phyloP scores from a whole-genome alignment of 2,113 vertebrate genomes.

The Megaceryle maxima region DNA sequence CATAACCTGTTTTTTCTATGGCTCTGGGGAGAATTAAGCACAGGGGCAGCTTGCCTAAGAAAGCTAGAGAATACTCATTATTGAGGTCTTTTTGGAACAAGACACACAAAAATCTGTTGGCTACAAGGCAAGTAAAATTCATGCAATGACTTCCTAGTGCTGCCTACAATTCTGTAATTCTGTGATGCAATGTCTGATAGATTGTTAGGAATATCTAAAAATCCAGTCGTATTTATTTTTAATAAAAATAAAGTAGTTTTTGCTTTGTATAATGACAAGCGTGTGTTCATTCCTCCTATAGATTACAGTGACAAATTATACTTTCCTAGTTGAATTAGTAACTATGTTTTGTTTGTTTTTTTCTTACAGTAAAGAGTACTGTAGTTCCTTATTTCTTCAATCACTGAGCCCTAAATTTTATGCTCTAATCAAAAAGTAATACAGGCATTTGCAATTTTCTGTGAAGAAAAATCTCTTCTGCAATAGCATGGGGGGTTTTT shows the following conservation, averaged over 20 bases:
- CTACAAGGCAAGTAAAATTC: not conserved
- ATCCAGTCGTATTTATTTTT: not conserved
- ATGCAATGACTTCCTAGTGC: not conserved
- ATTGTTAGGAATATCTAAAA: not conserved
- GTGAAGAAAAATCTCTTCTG: not conserved
- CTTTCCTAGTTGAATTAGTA: not conserved
- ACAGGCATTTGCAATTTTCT: not conserved
- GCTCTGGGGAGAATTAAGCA: not conserved
- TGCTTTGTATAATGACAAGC: not conserved
- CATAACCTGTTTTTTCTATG: rapidly evolving
- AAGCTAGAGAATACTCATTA: not conserved
- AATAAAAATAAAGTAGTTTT: not conserved
- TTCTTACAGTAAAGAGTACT: not conserved
- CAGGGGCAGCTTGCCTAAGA: not conserved
- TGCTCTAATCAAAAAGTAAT: not conserved
- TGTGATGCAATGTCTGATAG: not conserved
- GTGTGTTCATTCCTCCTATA: not conserved
- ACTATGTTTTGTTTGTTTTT: not conserved
- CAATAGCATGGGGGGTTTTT: not conserved
- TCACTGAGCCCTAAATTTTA: not conserved
- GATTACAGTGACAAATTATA: not conserved
- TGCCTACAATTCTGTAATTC: not conserved
- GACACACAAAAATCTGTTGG: rapidly evolving
- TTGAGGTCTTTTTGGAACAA: not conserved
- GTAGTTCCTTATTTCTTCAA: not conserved